Evolutionary conservation across 2,888 invertebrate species (phyloP).

Genomic region (Chloroclystis v-ata): DNA sequence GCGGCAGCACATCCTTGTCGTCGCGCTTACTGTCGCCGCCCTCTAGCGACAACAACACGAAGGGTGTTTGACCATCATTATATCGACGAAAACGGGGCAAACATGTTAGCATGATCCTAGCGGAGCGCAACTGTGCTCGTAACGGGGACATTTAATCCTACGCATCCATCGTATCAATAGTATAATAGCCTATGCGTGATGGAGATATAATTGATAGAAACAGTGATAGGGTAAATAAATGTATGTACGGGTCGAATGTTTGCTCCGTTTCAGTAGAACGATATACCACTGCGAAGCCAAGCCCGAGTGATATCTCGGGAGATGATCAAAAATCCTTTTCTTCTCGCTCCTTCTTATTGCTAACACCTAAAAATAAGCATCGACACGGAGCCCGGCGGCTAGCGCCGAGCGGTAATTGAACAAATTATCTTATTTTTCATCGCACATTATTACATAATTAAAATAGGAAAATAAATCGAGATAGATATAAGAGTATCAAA

Average conservation of each 20-base stretch:
- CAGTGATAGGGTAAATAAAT: conserved; percentile 24
- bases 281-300: conserved; percentile 60
- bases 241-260: conserved; percentile 46
- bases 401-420: conserved; percentile 62
- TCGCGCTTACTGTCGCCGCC: conserved; percentile 83
- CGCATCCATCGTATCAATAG: conserved; percentile 7
- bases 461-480: conserved; percentile 26
- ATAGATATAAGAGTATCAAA: conserved; percentile 32
- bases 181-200: conserved; percentile 12
- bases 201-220: conserved; percentile 30
- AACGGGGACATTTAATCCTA: neutral
- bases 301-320: conserved; percentile 64
- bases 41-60: conserved; percentile 79
- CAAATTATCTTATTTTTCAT: conserved; percentile 72
- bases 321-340: conserved; percentile 85
- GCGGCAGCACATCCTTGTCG: conserved; percentile 97
- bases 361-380: conserved; percentile 77
- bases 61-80: conserved; percentile 88
- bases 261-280: conserved; percentile 74
- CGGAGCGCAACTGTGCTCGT: conserved; percentile 11
- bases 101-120: conserved; percentile 45
- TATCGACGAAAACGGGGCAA: conserved; percentile 74
- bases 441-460: conserved; percentile 33
- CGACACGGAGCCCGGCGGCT: conserved; percentile 58
- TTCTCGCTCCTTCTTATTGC: conserved; percentile 63